phyloP scores from a whole-genome alignment of 2,113 vertebrate genomes.

The Scophthalmus maximus region DNA sequence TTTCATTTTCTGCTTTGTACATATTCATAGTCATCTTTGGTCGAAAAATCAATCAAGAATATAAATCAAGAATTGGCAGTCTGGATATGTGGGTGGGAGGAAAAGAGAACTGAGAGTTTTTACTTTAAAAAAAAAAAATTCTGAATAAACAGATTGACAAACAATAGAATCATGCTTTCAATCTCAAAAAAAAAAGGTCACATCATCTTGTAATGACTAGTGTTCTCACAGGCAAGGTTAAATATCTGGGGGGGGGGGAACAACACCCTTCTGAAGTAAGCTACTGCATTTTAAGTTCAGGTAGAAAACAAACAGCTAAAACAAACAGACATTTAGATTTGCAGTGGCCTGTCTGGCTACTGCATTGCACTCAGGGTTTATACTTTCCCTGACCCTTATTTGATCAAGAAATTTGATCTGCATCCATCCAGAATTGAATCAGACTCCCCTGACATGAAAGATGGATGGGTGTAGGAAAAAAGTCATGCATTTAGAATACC shows the following conservation, averaged over 20 bases:
- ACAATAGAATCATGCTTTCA: not conserved
- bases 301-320: not conserved
- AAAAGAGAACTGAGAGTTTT: slow-evolving; percentile 16
- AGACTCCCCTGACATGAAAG: slow-evolving; percentile 60
- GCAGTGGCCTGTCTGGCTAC: not conserved
- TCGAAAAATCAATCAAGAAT: not conserved
- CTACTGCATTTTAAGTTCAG: slow-evolving; percentile 1
- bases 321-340: slow-evolving; percentile 11
- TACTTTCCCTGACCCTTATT: slow-evolving; percentile 29
- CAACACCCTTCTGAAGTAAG: no score
- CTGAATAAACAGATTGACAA: not conserved
- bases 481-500: slow-evolving; percentile 90
- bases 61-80: slow-evolving; percentile 20
- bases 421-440: slow-evolving; percentile 63
- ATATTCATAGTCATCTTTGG: slow-evolving; percentile 22
- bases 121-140: not conserved
- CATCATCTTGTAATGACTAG: not conserved
- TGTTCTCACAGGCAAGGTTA: not conserved
- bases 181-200: not conserved
- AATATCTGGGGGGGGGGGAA: slow-evolving; percentile 4
- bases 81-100: slow-evolving; percentile 4
- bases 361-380: slow-evolving; percentile 31
- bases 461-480: slow-evolving; percentile 66
- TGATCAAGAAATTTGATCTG: slow-evolving; percentile 61
- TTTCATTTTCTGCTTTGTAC: slow-evolving; percentile 5